Evolutionary conservation across 2,888 invertebrate genomes (phyloP), one percentile per base, ranked within the genome.

Genomic region (Vandiemenella viatica): DNA sequence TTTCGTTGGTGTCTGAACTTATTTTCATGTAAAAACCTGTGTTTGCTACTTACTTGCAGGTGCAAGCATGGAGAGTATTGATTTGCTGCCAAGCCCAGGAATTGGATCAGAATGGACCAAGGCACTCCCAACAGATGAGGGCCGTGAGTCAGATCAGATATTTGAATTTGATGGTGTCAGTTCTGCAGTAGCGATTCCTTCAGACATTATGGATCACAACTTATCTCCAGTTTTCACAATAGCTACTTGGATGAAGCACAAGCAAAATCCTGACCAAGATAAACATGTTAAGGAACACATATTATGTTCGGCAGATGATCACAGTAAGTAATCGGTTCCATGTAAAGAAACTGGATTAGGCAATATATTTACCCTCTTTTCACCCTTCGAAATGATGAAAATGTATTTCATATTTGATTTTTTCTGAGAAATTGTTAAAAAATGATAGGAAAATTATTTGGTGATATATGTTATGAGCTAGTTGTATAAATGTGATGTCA

Each of bases 261-360:
- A 85, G 38, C 79, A 82, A 13, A 76, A 82, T 38, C 75, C 79
- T 0, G 79, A 80, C 16, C 76, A 79, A 56, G 90, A 92, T 66
- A 88, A 90, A 59, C 91, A 90, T 63, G 73, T 81, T 56, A 98
- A 98, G 70, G 97, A 98, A 63, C 96, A 97, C 62, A 83, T 98
- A 59, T 70, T 98, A 42, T 98, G 98, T 66, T 87, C 89, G 60
- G 92, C 96, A 20, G 98, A 98, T 67, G 93, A 96, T 63, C 93
- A 95, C 65, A 92, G 93, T 92, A 61, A 78, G 84, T 43, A 43
- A 4, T 32, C n/a, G n/a, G n/a, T n/a, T n/a, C n/a, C n/a, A n/a
- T n/a, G n/a, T n/a, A n/a, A n/a, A n/a, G n/a, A n/a, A n/a, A n/a
- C n/a, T n/a, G n/a, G n/a, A n/a, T n/a, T n/a, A n/a, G n/a, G n/a